Evolutionary conservation across 1,140 invertebrate species (phyloP), one percentile per base, ranked within the genome.

Genomic region (Alviniconcha marisindica): DNA sequence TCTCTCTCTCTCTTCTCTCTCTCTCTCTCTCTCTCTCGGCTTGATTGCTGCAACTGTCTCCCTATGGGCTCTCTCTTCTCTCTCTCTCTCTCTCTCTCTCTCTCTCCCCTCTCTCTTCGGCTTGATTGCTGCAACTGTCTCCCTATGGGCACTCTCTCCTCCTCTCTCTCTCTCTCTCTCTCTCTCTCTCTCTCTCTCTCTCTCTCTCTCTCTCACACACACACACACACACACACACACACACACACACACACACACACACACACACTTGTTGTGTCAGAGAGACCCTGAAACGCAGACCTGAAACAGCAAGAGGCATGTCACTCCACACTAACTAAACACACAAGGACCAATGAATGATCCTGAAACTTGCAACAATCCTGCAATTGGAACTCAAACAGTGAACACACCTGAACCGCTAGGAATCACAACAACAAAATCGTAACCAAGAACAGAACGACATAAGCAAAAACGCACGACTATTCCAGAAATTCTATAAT

Each of bases 231-330:
- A 69, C 33, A 36, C 63, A 33, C 63, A 69, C 31, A 33, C 31
- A 36, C 63, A 69, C 63, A 36, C 63, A 69, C 63, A 69, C 63
- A 36, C 63, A 36, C 63, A 69, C 63, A 69, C 33, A 69, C 63
- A 69, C 63, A 69, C 63, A 48, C 5, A 48, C 7, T 5, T 48
- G 44, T 48, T 18, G 44, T 48, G 5, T 18, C n/a, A n/a, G n/a
- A n/a, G n/a, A n/a, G n/a, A n/a, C n/a, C n/a, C n/a, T n/a, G n/a
- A n/a, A n/a, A n/a, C n/a, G n/a, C n/a, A n/a, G n/a, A n/a, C n/a
- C n/a, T n/a, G n/a, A n/a, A n/a, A n/a, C n/a, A n/a, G n/a, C n/a
- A n/a, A n/a, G n/a, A n/a, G n/a, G n/a, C n/a, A n/a, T n/a, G n/a
- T n/a, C n/a, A n/a, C n/a, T n/a, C n/a, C n/a, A n/a, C n/a, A n/a